phyloP scores from a whole-genome alignment of 2,113 vertebrate species.

The Tricholaema leucomelas region DNA sequence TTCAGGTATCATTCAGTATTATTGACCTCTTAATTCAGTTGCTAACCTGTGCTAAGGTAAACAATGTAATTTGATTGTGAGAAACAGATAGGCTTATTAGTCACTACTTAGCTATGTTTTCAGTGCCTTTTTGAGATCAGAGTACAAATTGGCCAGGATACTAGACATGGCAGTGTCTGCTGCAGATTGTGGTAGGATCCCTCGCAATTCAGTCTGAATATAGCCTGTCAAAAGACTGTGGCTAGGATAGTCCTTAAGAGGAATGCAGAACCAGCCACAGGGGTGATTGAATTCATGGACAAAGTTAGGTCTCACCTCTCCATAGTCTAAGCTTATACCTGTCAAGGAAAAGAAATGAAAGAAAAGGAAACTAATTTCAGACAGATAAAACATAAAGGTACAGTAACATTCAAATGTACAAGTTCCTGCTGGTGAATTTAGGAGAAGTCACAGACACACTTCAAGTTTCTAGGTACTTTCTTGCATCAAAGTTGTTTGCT shows the following conservation, averaged over 20 bases:
- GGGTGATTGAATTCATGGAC: conserved; percentile 87
- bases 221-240: conserved; percentile 84
- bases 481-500: neutral
- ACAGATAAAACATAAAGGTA: neutral
- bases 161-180: conserved; percentile 86
- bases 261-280: conserved; percentile 88
- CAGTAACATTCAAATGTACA: neutral
- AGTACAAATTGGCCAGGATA: conserved; percentile 80
- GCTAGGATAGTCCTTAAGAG: conserved; percentile 63
- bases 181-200: conserved; percentile 82
- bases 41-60: neutral
- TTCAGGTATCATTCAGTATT: neutral
- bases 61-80: neutral
- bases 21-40: neutral
- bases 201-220: conserved; percentile 86
- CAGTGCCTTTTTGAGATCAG: conserved; percentile 80
- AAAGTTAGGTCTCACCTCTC: conserved; percentile 71
- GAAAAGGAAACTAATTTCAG: neutral
- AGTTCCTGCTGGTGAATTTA: neutral
- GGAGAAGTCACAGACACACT: neutral
- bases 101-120: conserved; percentile 12
- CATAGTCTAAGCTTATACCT: conserved; percentile 83
- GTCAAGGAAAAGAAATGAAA: neutral
- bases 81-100: rapidly evolving
- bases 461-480: neutral